Evolutionary conservation across 2,113 vertebrate species (phyloP), one percentile per base, ranked within the genome.

Genomic region (Tenrec ecaudatus): DNA sequence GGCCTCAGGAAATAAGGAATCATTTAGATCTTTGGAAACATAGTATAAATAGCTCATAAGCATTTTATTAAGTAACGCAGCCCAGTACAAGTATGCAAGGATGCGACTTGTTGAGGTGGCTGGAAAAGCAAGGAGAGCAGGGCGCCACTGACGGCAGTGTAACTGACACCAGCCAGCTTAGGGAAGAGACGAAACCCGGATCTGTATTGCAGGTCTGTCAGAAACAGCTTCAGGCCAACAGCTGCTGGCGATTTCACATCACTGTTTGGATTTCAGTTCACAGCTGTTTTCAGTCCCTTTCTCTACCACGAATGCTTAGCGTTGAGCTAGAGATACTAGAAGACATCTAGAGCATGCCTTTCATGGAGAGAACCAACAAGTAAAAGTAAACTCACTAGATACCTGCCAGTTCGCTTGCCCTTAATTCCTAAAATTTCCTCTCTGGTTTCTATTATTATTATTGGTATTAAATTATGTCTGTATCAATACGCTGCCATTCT

Each of bases 1-100:
- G 84, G 38, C 78, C 81, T 82, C 40, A 33, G n/a, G 29, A 88
- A 86, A 33, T 53, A 68, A 53, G 68, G 60, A 95, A 88, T 96
- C 84, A 93, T 81, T 95, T 82, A 94, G 58, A 8, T 60, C 88
- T 92, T 96, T 78, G 82, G 88, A 80, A 87, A 92, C 5, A 94
- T 9, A 71, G 6, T 53, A 3, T 89, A 85, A 96, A 96, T 90
- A 92, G 93, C 93, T 92, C n/a, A 93, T 60, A 78, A 40, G 22
- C 23, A 81, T 93, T 53, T 94, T 93, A 92, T 83, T 89, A 90
- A 93, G 79, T 77, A 88, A 69, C 38, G 27, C 23, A 82, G 33
- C 8, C 29, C 9, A 79, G 90, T 86, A 92, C 31, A 82, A 66
- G 73, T 78, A 60, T 58, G 29, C 7, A 40, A 40, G 40, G 3